phyloP scores from a whole-genome alignment of 53 echinoderm and acorn worm species.

The Astropecten irregularis region DNA sequence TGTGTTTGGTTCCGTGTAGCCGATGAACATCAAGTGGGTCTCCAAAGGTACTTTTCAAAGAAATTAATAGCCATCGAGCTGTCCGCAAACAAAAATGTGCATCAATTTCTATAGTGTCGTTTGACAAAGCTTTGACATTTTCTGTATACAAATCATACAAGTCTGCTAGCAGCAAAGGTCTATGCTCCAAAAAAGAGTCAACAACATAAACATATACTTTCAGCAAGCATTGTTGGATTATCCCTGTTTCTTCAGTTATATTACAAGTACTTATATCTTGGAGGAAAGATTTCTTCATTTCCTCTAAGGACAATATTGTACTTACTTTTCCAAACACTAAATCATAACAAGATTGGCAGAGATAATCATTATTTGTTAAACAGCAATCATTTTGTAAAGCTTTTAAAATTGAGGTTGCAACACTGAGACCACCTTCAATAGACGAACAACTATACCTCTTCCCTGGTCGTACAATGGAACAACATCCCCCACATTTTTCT shows the following conservation, averaged over 20 bases:
- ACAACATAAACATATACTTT: constrained; percentile 5
- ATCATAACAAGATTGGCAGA: constrained; percentile 8
- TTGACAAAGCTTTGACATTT: not conserved
- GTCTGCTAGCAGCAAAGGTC: not conserved
- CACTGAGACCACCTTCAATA: not conserved
- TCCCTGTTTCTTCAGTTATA: not conserved
- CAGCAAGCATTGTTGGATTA: constrained; percentile 15
- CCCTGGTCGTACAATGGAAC: not conserved
- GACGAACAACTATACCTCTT: constrained; percentile 28
- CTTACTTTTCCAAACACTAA: constrained; percentile 14
- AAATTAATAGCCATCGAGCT: constrained; percentile 20
- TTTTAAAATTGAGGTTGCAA: constrained; percentile 12
- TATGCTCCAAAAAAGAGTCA: not conserved
- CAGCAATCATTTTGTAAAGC: not conserved
- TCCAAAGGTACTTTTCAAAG: constrained; percentile 22
- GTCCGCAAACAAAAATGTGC: constrained; percentile 1
- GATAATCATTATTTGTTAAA: not conserved
- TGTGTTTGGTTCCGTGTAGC: not conserved
- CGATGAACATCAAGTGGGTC: constrained; percentile 1
- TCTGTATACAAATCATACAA: constrained; percentile 21
- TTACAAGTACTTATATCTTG: not conserved
- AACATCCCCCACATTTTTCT: constrained; percentile 7
- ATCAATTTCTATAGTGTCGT: not conserved
- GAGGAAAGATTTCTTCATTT: constrained; percentile 13
- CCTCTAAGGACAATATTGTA: not conserved